Base-by-base conservation (phyloP, 2,888 invertebrate species). In the Galerucella pusilla region DNA sequence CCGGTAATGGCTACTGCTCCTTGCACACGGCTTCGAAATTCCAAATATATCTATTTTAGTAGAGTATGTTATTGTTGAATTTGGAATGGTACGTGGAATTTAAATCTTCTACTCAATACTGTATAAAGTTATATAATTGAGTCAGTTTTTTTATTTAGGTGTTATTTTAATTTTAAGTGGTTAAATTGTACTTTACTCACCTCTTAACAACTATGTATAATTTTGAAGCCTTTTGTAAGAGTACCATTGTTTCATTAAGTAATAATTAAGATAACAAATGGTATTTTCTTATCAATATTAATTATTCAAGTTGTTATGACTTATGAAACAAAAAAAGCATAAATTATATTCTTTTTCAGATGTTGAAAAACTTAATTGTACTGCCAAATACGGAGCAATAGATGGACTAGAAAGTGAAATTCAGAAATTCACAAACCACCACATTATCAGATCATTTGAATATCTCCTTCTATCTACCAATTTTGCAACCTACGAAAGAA, bases 401-500 rank as follows among this genome's bases (percentile, higher is more conserved):
- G 88, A 89, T 0, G 85, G 86, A 5, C 88, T 92, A 5, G 81
- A 88, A 75, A 71, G 88, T 83, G 86, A 91, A 84, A 68, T 91
- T 0, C 90, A 90, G 81, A 81, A 82, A 25, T 93, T 91, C 84
- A 91, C 90, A 61, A 93, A 92, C 82, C 87, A 91, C 1, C 93
- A 94, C 80, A 88, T 96, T 46, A 90, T 90, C 71, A 89, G 92
- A n/a, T 95, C 94, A 0, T 95, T 92, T 83, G 93, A 95, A 77
- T 94, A 93, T 82, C 88, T 96, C 11, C 87, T 95, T 2, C 90
- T 95, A 85, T 90, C 94, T 0, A 91, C 94, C 0, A 92, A 93
- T 86, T 96, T 93, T 87, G 93, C 92, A 82, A 94, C 93, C 83
- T 95, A 93, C 85, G 91, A 93, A 84, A 92, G 92, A 45, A 93